phyloP scores from a whole-genome alignment of 2,113 vertebrate species.

The Vulpes lagopus region DNA sequence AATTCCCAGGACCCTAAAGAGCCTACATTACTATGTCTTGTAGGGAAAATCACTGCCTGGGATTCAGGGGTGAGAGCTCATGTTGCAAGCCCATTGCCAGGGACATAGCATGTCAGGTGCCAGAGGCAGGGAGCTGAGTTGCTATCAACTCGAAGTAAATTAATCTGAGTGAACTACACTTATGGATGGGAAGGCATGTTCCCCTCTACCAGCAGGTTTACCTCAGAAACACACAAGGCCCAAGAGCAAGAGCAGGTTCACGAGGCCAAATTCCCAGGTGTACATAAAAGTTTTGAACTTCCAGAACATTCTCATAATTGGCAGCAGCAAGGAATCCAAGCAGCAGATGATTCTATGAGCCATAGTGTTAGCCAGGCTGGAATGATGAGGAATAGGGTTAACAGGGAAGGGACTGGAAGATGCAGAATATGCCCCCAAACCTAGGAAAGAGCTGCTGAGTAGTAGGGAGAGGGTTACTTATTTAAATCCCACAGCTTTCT shows the following conservation, averaged over 20 bases:
- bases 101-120: neutral
- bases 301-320: neutral
- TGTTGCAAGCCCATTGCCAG: neutral
- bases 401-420: neutral
- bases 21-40: neutral
- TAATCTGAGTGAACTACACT: too few species aligned
- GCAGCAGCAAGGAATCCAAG: neutral
- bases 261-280: neutral
- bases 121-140: neutral
- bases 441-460: neutral
- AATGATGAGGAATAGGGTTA: neutral
- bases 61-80: neutral
- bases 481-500: neutral
- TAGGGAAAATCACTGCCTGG: neutral
- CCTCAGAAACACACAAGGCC: neutral
- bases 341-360: neutral
- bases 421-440: neutral
- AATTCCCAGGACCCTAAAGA: neutral
- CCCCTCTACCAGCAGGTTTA: neutral
- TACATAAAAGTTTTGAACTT: neutral
- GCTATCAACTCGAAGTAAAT: neutral
- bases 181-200: neutral
- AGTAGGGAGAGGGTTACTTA: accelerated
- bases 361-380: neutral
- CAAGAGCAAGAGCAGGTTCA: neutral